Evolutionary conservation across 2,113 vertebrate genomes (phyloP).

Genomic region (Indri indri): DNA sequence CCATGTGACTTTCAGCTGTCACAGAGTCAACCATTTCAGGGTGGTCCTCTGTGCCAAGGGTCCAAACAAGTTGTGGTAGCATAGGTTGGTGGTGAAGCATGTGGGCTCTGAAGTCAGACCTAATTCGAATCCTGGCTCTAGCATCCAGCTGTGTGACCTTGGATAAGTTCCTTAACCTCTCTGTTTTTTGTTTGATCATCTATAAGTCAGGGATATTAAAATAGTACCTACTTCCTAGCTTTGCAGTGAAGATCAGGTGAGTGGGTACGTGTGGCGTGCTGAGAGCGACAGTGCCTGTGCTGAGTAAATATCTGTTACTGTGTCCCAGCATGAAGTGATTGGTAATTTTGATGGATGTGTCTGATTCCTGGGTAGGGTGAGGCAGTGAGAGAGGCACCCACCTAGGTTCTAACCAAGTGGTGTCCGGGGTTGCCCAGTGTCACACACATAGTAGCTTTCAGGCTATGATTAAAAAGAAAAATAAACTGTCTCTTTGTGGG

Average conservation of each 20-base stretch:
- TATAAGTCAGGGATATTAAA: neutral
- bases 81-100: neutral
- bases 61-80: neutral
- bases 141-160: neutral
- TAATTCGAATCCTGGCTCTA: neutral
- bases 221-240: neutral
- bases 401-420: neutral
- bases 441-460: neutral
- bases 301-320: neutral
- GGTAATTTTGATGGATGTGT: neutral
- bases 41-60: neutral
- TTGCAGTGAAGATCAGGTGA: neutral
- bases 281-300: neutral
- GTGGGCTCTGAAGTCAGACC: neutral
- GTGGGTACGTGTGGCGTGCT: rapidly evolving
- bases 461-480: neutral
- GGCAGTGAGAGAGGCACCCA: neutral
- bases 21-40: neutral
- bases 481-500: neutral
- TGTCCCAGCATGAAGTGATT: too few relatives aligned
- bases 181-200: neutral
- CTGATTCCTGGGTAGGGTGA: neutral
- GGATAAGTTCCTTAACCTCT: neutral
- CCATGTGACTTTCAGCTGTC: neutral
- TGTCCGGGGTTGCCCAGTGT: neutral